These are phyloP conservation scores for Teleogryllus oceanicus DNA, from an alignment of 2,888 invertebrate species.

Conservation along the genomic window DNA sequence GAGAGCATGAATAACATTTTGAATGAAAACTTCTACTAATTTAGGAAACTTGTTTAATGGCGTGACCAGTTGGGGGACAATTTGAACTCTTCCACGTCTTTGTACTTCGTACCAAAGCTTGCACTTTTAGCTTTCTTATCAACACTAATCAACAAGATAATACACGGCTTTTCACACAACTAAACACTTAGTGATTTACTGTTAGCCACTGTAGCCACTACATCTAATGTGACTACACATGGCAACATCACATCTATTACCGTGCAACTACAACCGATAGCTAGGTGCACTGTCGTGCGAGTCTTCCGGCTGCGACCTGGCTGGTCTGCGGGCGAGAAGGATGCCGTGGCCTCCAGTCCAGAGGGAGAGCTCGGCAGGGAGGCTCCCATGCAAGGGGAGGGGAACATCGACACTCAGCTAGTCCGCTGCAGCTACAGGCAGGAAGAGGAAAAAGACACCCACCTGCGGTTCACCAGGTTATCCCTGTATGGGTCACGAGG, in stretches of 20 bases:
- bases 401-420: conserved; percentile 26
- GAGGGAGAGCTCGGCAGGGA: conserved; percentile 18
- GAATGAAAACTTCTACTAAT: no score
- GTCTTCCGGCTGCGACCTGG: conserved; percentile 31
- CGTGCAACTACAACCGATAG: conserved; percentile 23
- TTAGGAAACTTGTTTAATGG: no score
- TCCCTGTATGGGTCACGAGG: conserved; percentile 96
- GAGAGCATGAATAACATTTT: no score
- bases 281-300: conserved; percentile 29
- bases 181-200: background rate
- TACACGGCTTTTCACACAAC: background rate
- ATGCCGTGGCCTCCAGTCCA: conserved; percentile 18
- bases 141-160: background rate
- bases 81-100: no score
- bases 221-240: conserved; percentile 12
- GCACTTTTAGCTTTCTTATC: background rate
- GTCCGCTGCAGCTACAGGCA: conserved; percentile 29
- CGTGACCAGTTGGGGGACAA: no score
- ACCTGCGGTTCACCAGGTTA: conserved; percentile 99
- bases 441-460: conserved; percentile 49
- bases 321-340: conserved; percentile 25
- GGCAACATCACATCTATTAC: conserved; percentile 24
- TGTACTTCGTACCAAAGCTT: background rate
- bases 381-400: conserved; percentile 24
- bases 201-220: background rate